A percentile compares a stretch with the other conserved stretches of the same genome.
Conservation (phyloP, 2,888 invertebrate genomes). For the Stomorhina lunata region DNA sequence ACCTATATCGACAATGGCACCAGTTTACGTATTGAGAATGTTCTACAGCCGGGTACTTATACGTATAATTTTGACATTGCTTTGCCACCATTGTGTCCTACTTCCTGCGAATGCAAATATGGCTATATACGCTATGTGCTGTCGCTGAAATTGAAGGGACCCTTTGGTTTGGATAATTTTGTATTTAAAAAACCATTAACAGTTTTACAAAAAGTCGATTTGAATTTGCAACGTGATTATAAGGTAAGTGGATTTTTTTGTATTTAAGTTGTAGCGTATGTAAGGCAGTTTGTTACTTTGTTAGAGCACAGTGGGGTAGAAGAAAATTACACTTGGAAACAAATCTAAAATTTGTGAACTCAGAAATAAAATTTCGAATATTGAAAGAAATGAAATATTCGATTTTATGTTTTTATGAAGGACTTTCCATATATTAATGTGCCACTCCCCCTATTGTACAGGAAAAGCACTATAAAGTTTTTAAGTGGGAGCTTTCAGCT, state of each 20-base stretch:
- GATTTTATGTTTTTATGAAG: too few relatives aligned
- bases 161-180: constrained; percentile 84
- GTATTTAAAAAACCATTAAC: constrained; percentile 82
- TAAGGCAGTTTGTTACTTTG: background rate
- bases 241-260: constrained; percentile 82
- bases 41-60: constrained; percentile 67
- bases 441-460: too few relatives aligned
- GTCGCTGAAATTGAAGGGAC: constrained; percentile 87
- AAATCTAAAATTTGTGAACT: too few relatives aligned
- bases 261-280: background rate
- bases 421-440: too few relatives aligned
- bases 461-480: too few relatives aligned
- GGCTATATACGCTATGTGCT: constrained; percentile 88
- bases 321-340: too few relatives aligned
- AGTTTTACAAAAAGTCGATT: constrained; percentile 87
- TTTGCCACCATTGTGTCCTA: constrained; percentile 68
- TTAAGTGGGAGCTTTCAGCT: too few relatives aligned
- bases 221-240: constrained; percentile 86
- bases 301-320: too few relatives aligned
- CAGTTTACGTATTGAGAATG: constrained; percentile 61
- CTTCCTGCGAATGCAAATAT: constrained; percentile 84
- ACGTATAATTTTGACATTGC: constrained; percentile 69
- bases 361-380: too few relatives aligned
- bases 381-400: too few relatives aligned
- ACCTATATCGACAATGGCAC: constrained; percentile 67